Evolutionary conservation across 2,797 vertebrate species (phyloP).

Genomic region (Ptychadena robeensis): DNA sequence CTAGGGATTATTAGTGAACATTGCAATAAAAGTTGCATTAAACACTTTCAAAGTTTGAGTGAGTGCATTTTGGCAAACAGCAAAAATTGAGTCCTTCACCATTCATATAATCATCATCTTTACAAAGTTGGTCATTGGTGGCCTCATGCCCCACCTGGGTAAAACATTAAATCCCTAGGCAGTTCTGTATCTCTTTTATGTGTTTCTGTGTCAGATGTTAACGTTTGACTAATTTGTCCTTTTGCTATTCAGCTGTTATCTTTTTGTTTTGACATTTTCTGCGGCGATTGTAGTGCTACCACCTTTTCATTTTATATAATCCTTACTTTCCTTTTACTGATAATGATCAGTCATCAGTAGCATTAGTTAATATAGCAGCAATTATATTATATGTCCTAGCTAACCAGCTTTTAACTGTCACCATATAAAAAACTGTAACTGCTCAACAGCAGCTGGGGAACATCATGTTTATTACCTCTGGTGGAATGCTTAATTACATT

Average conservation of each 20-base stretch:
- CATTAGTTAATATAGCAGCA: not conserved
- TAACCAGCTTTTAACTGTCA: constrained; percentile 29
- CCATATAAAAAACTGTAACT: constrained; percentile 2
- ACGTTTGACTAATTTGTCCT: too few relatives aligned
- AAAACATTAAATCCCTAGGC: too few relatives aligned
- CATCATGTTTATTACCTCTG: constrained; percentile 39
- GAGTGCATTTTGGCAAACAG: too few relatives aligned
- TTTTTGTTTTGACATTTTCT: not conserved
- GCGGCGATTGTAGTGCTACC: not conserved
- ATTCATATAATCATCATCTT: too few relatives aligned
- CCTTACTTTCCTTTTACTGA: constrained; percentile 6
- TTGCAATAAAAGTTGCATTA: not conserved
- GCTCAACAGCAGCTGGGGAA: constrained; percentile 18
- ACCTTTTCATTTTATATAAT: not conserved
- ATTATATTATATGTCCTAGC: constrained; percentile 21
- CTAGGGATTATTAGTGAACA: not conserved
- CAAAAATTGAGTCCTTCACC: too few relatives aligned
- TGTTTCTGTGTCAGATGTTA: not conserved
- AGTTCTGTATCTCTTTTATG: not conserved
- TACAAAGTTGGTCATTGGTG: too few relatives aligned
- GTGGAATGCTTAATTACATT: constrained; percentile 20
- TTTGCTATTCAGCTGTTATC: too few relatives aligned
- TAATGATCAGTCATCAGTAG: not conserved
- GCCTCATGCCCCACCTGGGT: too few relatives aligned
- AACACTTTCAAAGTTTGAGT: too few relatives aligned